Evolutionary conservation across 2,888 invertebrate species (phyloP), one percentile per base, ranked within the genome.

Genomic region (Cheilosia impressa): DNA sequence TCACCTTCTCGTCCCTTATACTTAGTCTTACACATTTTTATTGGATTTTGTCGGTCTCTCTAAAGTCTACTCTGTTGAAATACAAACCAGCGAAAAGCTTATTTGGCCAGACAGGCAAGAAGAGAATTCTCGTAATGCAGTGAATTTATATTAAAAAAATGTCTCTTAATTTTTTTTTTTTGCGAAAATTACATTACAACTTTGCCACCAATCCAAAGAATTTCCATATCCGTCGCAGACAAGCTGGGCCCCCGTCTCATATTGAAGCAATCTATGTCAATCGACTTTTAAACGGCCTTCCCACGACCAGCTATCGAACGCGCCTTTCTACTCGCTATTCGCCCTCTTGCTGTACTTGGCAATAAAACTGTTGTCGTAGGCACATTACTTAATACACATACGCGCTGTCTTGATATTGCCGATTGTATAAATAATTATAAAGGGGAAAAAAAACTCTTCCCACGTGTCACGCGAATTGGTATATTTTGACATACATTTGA

Each of bases 361-460:
- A 60, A 52, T 50, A 71, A 58, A 71, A 41, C 4, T 43, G 31
- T 22, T 53, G 62, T 73, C 58, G 73, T 45, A 73, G 62, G 63
- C 73, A 55, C 5, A 55, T 41, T 38, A 38, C 38, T 38, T 38
- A 38, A 38, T 38, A 31, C 31, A 31, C 9, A 24, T 38, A 31
- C 7, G 10, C 31, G 15, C 22, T 34, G 24, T 19, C 58, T 47
- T 58, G 45, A 17, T 38, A 68, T 58, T 34, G 38, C 63, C 34
- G 60, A 71, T 50, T 71, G 38, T 50, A n/a, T 13, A 47, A 17
- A 38, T 50, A 69, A 45, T 47, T 4, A 31, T 31, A 50, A 50
- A 50, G 47, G n/a, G n/a, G n/a, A n/a, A n/a, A 62, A 17, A 9
- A 27, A 31, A 6, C 7, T 60, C 60, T n/a, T 17, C 60, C 60